Conservation (phyloP, 1,140 invertebrate genomes). For the Anthonomus grandis region DNA sequence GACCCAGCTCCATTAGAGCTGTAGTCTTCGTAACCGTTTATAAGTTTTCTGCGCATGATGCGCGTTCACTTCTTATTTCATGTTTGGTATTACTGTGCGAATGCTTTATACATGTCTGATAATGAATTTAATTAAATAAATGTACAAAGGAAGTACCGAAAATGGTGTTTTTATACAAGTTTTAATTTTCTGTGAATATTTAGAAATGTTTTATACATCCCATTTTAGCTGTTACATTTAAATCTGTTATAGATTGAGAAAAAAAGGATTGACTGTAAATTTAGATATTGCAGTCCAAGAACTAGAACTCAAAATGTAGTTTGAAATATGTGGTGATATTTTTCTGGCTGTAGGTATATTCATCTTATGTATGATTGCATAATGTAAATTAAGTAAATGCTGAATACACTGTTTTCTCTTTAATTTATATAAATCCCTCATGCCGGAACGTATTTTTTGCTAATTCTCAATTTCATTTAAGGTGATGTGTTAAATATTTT, state of each 20-base stretch:
- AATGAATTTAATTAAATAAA: constrained; percentile 54
- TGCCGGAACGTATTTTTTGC: too few species aligned
- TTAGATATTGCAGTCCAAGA: constrained; percentile 42
- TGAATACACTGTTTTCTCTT: constrained; percentile 47
- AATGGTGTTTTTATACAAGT: constrained; percentile 50
- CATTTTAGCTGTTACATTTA: constrained; percentile 47
- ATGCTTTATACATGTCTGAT: constrained; percentile 58
- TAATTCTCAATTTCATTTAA: too few species aligned
- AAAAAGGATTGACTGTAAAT: constrained; percentile 44
- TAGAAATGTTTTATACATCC: constrained; percentile 49
- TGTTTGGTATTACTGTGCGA: constrained; percentile 57
- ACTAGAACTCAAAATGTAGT: constrained; percentile 48
- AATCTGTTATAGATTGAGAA: constrained; percentile 43
- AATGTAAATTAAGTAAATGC: constrained; percentile 50
- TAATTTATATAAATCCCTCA: constrained; percentile 30
- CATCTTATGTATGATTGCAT: constrained; percentile 50
- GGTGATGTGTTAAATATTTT: too few species aligned
- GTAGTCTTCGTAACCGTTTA: constrained; percentile 1
- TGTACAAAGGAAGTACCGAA: constrained; percentile 56
- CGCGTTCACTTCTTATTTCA: constrained; percentile 47
- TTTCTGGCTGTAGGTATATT: constrained; percentile 51
- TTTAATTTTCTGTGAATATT: constrained; percentile 48
- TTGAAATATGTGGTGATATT: constrained; percentile 52
- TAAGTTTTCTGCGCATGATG: constrained; percentile 20
- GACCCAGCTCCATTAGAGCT: constrained; percentile 9